Evolutionary conservation across 2,888 invertebrate species (phyloP).

Genomic region (Amiota minor): DNA sequence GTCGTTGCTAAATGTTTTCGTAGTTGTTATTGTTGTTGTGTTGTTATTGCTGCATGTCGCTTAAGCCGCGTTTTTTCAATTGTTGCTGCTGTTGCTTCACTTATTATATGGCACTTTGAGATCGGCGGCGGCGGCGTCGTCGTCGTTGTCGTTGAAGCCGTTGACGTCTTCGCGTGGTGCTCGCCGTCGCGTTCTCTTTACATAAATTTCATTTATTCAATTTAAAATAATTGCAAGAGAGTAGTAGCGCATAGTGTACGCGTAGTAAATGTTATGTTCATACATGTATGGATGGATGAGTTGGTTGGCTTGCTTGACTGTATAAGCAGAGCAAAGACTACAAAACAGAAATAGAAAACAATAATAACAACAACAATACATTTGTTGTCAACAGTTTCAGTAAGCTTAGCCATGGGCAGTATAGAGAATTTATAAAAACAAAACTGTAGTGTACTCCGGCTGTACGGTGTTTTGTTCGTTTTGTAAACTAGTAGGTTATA

Average conservation of each 20-base stretch:
- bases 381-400: not conserved
- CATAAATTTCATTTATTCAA: conserved; percentile 19
- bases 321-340: not conserved
- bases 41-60: not conserved
- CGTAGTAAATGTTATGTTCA: not conserved
- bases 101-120: not conserved
- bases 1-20: not conserved
- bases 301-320: not conserved
- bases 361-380: not conserved
- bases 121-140: not conserved
- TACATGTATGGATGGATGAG: not conserved
- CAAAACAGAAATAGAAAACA: not conserved
- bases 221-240: conserved; percentile 16
- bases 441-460: not conserved
- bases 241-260: not conserved
- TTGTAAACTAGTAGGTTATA: too few species aligned
- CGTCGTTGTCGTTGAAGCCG: not conserved
- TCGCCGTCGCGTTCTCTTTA: conserved; percentile 4
- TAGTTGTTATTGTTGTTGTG: not conserved
- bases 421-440: not conserved
- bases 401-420: not conserved
- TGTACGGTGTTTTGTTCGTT: too few species aligned
- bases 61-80: conserved; percentile 25
- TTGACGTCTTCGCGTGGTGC: not conserved
- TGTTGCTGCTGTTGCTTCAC: conserved; percentile 15